These are phyloP conservation scores for Sisor rabdophorus DNA, from an alignment of 2,113 vertebrate genomes.

Conservation along the genomic window DNA sequence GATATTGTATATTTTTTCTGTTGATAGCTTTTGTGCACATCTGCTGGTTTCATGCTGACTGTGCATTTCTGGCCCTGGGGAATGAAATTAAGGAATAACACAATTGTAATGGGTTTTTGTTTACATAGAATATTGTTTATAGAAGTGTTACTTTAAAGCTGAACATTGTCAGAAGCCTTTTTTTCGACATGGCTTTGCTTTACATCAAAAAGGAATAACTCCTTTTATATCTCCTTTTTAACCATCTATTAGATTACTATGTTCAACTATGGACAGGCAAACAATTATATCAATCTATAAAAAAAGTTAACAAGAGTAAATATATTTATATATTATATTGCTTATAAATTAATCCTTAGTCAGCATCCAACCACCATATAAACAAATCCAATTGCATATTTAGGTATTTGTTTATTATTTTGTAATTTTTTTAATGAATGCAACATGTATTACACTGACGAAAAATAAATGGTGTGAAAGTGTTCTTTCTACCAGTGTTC, in stretches of 20 bases:
- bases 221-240: too few relatives aligned
- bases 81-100: not conserved
- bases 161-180: not conserved
- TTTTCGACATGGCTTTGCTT: not conserved
- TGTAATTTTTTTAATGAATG: not conserved
- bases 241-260: too few relatives aligned
- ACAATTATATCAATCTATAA: not conserved
- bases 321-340: not conserved
- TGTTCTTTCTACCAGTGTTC: slow-evolving; percentile 18
- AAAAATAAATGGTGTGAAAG: too few relatives aligned
- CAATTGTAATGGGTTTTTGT: not conserved
- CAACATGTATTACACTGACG: too few relatives aligned
- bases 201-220: too few relatives aligned
- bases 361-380: not conserved
- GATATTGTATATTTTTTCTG: not conserved
- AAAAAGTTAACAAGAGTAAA: too few relatives aligned
- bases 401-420: not conserved
- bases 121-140: not conserved
- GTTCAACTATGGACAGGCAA: not conserved
- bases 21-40: slow-evolving; percentile 4
- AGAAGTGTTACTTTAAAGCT: not conserved
- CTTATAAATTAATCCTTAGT: too few relatives aligned
- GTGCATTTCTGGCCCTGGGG: not conserved
- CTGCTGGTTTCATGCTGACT: slow-evolving; percentile 13
- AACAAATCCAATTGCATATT: slow-evolving; percentile 3